Conservation (phyloP, 2,797 vertebrate genomes). For the Poecile montanus region DNA sequence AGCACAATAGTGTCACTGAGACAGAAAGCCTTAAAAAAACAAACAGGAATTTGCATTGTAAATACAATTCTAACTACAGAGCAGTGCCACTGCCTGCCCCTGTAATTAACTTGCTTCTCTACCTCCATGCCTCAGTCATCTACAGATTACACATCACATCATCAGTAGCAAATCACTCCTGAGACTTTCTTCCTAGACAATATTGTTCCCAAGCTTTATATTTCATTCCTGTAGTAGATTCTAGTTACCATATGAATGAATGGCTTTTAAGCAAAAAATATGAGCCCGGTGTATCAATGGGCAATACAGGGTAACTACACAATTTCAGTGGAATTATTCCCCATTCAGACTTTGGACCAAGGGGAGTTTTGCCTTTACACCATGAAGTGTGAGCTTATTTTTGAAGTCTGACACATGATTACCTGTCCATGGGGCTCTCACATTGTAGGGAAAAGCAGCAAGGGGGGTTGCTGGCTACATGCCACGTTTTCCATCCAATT, state of each 20-base stretch:
- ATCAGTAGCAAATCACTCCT: conserved; percentile 53
- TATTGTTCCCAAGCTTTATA: neutral
- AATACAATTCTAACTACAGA: neutral
- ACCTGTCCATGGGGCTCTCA: neutral
- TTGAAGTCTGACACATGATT: neutral
- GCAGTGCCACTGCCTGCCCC: conserved; percentile 3
- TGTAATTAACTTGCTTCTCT: conserved; percentile 67
- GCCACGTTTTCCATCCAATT: neutral
- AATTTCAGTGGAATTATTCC: neutral
- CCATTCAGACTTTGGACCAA: neutral
- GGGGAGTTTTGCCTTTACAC: neutral
- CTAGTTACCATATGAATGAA: neutral
- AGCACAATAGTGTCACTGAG: conserved; percentile 11
- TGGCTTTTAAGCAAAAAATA: neutral
- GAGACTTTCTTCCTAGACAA: conserved; percentile 36
- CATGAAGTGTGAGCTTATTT: neutral
- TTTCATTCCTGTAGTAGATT: neutral
- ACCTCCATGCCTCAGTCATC: conserved; percentile 63
- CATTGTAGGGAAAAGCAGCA: neutral
- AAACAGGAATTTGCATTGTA: conserved; percentile 48
- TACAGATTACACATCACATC: conserved; percentile 49
- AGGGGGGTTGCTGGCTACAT: neutral
- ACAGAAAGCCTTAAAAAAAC: neutral
- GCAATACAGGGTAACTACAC: neutral
- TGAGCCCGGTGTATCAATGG: neutral